Conservation (phyloP, 92 coral and sea anemone species). For the Palythoa grandis region DNA sequence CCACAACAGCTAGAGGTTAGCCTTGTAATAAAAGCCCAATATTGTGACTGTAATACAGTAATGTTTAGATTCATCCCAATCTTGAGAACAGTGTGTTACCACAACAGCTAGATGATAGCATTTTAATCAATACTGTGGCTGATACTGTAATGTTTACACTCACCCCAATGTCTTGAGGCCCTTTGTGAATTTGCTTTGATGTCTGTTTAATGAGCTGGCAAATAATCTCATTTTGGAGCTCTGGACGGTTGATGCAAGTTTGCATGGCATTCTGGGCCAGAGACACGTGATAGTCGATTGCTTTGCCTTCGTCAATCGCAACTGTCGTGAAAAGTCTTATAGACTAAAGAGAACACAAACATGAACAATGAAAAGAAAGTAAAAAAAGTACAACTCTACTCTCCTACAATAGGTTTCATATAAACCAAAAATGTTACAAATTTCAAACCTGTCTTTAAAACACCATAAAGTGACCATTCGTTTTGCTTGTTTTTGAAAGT, state of each 20-base stretch:
- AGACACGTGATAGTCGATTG: slow-evolving; percentile 97
- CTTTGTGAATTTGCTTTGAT: slow-evolving; percentile 88
- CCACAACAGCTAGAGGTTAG: too few species aligned
- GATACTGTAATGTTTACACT: slow-evolving; percentile 5
- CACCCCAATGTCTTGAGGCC: slow-evolving; percentile 82
- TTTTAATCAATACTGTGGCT: too few species aligned
- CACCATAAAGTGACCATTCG: too few species aligned
- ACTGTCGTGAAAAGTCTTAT: slow-evolving; percentile 87
- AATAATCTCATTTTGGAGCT: slow-evolving; percentile 92
- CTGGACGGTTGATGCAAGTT: slow-evolving; percentile 80
- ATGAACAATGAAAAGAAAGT: not conserved
- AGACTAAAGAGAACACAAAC: slow-evolving; percentile 63
- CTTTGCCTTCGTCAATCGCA: slow-evolving; percentile 83
- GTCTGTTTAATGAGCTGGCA: slow-evolving; percentile 97
- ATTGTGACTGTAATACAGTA: too few species aligned
- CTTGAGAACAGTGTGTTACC: too few species aligned
- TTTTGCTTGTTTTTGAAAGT: too few species aligned
- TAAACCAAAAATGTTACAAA: too few species aligned
- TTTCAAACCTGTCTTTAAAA: too few species aligned
- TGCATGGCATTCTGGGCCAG: slow-evolving; percentile 99
- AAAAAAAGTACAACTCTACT: not conserved
- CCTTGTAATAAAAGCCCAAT: too few species aligned
- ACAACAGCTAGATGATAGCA: too few species aligned
- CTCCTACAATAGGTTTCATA: too few species aligned
- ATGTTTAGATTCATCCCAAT: too few species aligned